Percentiles rank a stretch among this genome's conserved stretches.
Conservation (phyloP, 2,797 vertebrate genomes). For the Rousettus madagascariensis region DNA sequence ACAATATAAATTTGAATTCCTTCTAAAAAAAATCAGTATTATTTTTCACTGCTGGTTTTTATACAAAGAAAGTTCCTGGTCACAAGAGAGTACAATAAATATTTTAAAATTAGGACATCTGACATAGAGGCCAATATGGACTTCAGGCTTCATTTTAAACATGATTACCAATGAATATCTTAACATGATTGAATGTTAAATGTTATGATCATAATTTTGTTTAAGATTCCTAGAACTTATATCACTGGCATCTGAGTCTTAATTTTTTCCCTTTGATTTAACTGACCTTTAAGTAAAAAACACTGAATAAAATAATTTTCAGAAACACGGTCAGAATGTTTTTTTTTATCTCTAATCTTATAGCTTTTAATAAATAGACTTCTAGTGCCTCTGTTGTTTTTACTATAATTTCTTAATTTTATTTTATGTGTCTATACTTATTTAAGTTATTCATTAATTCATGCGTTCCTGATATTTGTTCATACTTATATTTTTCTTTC, state of each 20-base stretch:
- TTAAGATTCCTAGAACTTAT: not conserved
- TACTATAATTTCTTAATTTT: constrained; percentile 77
- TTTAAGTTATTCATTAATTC: constrained; percentile 82
- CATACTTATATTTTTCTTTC: constrained; percentile 68
- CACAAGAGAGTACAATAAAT: not conserved
- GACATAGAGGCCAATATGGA: not conserved
- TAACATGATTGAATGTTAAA: not conserved
- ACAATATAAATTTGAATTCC: constrained; percentile 50
- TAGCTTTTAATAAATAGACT: constrained; percentile 78
- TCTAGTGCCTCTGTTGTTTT: constrained; percentile 66
- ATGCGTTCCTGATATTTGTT: constrained; percentile 78
- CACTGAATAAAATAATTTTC: constrained; percentile 68
- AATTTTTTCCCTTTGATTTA: constrained; percentile 22
- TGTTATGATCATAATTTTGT: not conserved
- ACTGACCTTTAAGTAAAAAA: constrained; percentile 35
- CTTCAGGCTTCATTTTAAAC: not conserved
- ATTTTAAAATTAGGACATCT: constrained; percentile 24
- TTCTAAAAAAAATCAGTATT: not conserved
- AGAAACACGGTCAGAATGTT: constrained; percentile 54
- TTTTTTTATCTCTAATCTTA: constrained; percentile 69
- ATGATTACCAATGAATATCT: not conserved
- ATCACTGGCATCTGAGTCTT: constrained; percentile 36
- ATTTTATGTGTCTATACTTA: constrained; percentile 68
- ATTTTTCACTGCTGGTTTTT: constrained; percentile 23
- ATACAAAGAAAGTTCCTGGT: constrained; percentile 3